These are phyloP conservation scores for Pseudorasbora parva DNA, from an alignment of 2,113 vertebrate species.

Conservation along the genomic window DNA sequence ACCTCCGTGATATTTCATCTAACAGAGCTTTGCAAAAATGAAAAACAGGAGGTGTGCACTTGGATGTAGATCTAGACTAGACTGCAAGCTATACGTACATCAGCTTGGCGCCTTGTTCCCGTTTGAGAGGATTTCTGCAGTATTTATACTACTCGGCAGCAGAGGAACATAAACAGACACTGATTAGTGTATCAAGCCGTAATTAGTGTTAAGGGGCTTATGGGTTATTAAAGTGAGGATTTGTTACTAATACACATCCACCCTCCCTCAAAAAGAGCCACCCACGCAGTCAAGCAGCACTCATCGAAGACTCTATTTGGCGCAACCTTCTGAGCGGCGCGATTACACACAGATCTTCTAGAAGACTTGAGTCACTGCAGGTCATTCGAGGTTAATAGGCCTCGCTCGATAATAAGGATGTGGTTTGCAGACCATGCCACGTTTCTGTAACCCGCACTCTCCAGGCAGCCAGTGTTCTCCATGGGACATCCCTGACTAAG, in stretches of 20 bases:
- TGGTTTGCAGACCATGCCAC: background rate
- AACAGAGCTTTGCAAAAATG: background rate
- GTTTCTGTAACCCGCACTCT: background rate
- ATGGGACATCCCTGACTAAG: background rate
- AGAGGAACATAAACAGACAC: constrained; percentile 31
- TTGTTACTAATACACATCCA: constrained; percentile 58
- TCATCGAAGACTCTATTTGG: constrained; percentile 43
- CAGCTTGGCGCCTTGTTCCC: background rate
- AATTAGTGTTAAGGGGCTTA: constrained; percentile 28
- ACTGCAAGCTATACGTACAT: background rate
- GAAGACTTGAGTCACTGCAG: constrained; percentile 21
- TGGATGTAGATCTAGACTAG: background rate
- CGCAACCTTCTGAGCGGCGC: background rate
- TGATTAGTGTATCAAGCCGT: constrained; percentile 13
- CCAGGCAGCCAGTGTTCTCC: background rate
- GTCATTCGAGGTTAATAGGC: constrained; percentile 12
- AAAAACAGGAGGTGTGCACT: background rate
- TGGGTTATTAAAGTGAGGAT: constrained; percentile 61
- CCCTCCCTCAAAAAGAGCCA: constrained; percentile 35
- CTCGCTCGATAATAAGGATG: background rate
- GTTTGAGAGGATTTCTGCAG: background rate
- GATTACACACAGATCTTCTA: constrained; percentile 6
- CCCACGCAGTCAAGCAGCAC: constrained; percentile 51
- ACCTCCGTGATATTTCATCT: background rate
- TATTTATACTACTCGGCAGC: background rate